phyloP scores from a whole-genome alignment of 2,797 vertebrate species.

The Phalanger gymnotis region DNA sequence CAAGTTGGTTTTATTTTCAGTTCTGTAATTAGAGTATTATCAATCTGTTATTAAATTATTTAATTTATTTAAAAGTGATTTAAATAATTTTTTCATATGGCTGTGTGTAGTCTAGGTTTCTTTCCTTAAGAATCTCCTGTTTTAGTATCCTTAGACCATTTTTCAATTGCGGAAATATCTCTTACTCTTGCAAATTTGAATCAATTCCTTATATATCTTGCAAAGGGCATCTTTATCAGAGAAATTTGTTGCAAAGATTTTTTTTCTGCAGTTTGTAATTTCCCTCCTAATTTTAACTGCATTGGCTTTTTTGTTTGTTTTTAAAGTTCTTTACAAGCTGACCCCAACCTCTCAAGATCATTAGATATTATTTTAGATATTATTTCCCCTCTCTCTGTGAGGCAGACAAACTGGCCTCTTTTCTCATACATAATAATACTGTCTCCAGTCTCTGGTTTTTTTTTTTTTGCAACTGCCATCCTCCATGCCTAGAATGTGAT shows the following conservation, averaged over 20 bases:
- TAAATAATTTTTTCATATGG: background rate
- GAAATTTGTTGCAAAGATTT: background rate
- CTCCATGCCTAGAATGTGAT: background rate
- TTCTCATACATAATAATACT: background rate
- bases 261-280: background rate
- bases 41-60: background rate
- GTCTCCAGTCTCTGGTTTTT: background rate
- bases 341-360: background rate
- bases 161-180: background rate
- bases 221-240: background rate
- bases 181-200: background rate
- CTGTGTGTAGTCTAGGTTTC: background rate
- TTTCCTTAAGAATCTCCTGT: background rate
- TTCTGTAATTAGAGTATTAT: background rate
- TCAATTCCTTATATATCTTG: background rate
- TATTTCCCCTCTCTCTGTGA: background rate
- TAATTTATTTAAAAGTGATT: background rate
- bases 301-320: background rate
- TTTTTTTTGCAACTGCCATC: background rate
- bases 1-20: background rate
- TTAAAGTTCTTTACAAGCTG: background rate
- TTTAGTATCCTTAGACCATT: background rate
- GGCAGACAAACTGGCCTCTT: background rate
- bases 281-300: background rate
- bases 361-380: background rate